Evolutionary conservation across 1,140 invertebrate genomes (phyloP), one percentile per base, ranked within the genome.

Genomic region (Chironomus tepperi): DNA sequence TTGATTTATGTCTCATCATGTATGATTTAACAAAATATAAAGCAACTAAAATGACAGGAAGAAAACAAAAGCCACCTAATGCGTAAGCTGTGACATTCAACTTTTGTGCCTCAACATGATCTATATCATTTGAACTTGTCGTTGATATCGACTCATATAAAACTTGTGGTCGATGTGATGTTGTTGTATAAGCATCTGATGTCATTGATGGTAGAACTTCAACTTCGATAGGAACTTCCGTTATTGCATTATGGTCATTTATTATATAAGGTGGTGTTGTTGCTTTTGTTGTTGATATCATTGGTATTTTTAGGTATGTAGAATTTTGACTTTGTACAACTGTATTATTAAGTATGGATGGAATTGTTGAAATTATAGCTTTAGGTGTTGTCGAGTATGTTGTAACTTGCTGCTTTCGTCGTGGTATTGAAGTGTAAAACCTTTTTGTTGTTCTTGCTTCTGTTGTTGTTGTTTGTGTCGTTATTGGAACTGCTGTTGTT

Each of bases 61-160:
- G 78, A 73, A 89, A 84, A 16, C 86, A 87, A 64, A 89, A 80
- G 0, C 84, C 86, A 21, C 86, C 86, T 76, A 89, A 78, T 8
- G 88, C 83, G 75, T 88, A 85, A 0, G 86, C 86, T 6, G 86
- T 84, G 73, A 86, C 83, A 76, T 87, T 87, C 57, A 84, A 84
- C 67, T 86, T 85, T 34, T 85, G 81, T 77, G 84, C 83, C 80
- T 87, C 84, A 43, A 86, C 83, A 78, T 86, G 85, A 77, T 83
- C 78, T 76, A 85, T 80, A 78, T 8, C 82, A 77, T 15, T 18
- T 18, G 2, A 1, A 70, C 7, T 70, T 70, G n/a, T 70, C 7
- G 65, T 8, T 19, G 64, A 16, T 67, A 57, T 57, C 1, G 10
- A 10, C 9, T 57, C 10, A 7, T 12, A 57, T 12, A 57, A n/a